Percentiles rank a stretch among this genome's conserved stretches.
These are phyloP conservation scores for Polydrusus pterygomalis DNA, from an alignment of 2,888 invertebrate species.

Conservation along the genomic window DNA sequence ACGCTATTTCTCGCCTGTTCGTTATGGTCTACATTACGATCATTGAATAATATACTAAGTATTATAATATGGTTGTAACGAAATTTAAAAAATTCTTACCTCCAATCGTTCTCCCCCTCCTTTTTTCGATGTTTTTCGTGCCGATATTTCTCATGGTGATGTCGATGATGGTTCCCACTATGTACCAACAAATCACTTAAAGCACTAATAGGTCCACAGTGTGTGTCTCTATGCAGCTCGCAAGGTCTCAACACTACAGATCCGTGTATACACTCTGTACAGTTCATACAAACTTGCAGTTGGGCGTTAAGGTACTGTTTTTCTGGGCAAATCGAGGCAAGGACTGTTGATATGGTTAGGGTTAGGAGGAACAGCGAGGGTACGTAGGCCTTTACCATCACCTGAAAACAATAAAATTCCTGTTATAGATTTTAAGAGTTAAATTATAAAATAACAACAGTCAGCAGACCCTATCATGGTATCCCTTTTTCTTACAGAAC, in stretches of 20 bases:
- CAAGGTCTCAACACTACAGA: constrained; percentile 82
- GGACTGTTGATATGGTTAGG: constrained; percentile 59
- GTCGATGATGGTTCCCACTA: constrained; percentile 43
- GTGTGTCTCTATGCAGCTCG: constrained; percentile 83
- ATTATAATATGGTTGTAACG: too few species aligned
- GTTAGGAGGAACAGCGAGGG: constrained; percentile 61
- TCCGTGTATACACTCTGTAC: constrained; percentile 80
- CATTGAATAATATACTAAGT: too few species aligned
- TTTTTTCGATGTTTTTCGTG: constrained; percentile 48
- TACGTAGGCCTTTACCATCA: constrained; percentile 66
- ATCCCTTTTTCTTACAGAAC: not conserved
- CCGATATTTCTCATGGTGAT: constrained; percentile 49
- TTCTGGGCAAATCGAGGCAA: constrained; percentile 67
- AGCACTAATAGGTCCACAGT: constrained; percentile 78
- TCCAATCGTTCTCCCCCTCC: constrained; percentile 37
- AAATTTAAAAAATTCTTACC: constrained; percentile 37
- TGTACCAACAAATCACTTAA: constrained; percentile 57
- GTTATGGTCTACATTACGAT: too few species aligned
- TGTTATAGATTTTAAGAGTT: not conserved
- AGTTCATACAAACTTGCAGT: constrained; percentile 79
- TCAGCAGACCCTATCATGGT: too few species aligned
- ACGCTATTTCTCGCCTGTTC: too few species aligned
- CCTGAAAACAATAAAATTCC: constrained; percentile 64
- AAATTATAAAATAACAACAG: not conserved
- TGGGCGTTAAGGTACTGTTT: constrained; percentile 83